Evolutionary conservation across 2,113 vertebrate genomes (phyloP).

Genomic region (Meles meles): DNA sequence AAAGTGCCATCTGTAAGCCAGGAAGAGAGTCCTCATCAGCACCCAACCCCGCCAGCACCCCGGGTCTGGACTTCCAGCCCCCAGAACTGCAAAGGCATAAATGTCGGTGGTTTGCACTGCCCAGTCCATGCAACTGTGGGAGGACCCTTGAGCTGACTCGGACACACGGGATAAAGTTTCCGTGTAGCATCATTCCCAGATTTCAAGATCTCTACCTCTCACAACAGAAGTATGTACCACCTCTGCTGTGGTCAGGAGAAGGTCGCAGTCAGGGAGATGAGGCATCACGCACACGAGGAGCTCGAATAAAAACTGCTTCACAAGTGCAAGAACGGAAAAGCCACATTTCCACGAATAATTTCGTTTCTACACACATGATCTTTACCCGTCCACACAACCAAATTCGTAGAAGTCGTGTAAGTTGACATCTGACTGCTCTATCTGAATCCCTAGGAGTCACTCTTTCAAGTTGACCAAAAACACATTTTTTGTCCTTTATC

Average conservation of each 20-base stretch:
- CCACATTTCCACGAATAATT: not conserved
- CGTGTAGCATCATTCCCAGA: fast-evolving
- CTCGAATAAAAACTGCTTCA: not conserved
- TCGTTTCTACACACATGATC: fast-evolving
- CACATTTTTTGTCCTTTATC: not conserved
- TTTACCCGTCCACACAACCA: fast-evolving
- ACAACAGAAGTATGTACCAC: not conserved
- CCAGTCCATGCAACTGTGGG: too few species aligned
- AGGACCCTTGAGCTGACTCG: not conserved
- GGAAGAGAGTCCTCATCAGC: not conserved
- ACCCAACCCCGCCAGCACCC: too few species aligned
- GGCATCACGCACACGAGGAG: not conserved
- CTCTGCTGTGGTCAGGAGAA: not conserved
- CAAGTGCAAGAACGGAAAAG: not conserved
- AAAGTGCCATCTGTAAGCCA: not conserved
- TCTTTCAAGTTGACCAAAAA: not conserved
- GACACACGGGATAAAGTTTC: not conserved
- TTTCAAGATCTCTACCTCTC: not conserved
- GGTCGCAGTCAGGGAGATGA: not conserved
- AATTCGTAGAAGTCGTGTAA: not conserved
- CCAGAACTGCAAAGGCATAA: not conserved
- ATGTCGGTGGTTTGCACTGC: not conserved
- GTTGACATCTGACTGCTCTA: not conserved
- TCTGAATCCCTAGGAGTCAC: not conserved
- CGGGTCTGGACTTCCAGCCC: not conserved